Evolutionary conservation across 2,113 vertebrate genomes (phyloP).

Genomic region (Labrus mixtus): DNA sequence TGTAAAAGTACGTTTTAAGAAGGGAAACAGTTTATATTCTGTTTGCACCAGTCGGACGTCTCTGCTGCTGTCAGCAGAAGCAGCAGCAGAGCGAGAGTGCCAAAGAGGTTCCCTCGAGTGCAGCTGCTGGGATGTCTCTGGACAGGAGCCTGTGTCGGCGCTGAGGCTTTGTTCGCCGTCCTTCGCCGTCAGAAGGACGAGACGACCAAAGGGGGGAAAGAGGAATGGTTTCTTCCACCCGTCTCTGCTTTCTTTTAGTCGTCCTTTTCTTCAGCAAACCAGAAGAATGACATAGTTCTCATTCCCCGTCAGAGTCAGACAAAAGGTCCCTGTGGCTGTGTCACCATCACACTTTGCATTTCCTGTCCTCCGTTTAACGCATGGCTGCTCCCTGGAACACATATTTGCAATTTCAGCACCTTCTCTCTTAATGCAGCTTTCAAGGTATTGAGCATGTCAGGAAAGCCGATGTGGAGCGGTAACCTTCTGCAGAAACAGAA

Average conservation of each 20-base stretch:
- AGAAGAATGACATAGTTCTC: slow-evolving; percentile 36
- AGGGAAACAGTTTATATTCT: slow-evolving; percentile 36
- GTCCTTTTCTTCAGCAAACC: slow-evolving; percentile 29
- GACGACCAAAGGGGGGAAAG: not conserved
- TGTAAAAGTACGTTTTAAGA: no score
- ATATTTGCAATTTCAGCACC: slow-evolving; percentile 14
- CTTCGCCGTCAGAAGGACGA: slow-evolving; percentile 20
- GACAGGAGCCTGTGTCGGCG: slow-evolving; percentile 38
- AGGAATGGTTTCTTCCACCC: not conserved
- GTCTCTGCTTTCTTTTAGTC: not conserved
- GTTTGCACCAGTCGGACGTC: slow-evolving; percentile 8
- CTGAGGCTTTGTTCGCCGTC: slow-evolving; percentile 40
- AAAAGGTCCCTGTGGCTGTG: slow-evolving; percentile 11
- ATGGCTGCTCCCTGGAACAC: slow-evolving; percentile 21
- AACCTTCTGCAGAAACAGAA: no score
- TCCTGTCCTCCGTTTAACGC: slow-evolving; percentile 7
- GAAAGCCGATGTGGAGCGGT: no score
- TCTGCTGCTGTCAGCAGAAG: slow-evolving; percentile 53
- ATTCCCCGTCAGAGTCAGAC: slow-evolving; percentile 11
- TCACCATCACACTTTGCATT: slow-evolving; percentile 28
- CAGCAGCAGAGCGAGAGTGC: slow-evolving; percentile 30
- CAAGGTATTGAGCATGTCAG: not conserved
- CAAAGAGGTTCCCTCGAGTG: slow-evolving; percentile 50
- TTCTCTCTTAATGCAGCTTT: slow-evolving; percentile 2
- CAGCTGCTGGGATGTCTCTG: slow-evolving; percentile 51